Conservation (phyloP, 2,888 invertebrate species). For the Folsomia manolachei region DNA sequence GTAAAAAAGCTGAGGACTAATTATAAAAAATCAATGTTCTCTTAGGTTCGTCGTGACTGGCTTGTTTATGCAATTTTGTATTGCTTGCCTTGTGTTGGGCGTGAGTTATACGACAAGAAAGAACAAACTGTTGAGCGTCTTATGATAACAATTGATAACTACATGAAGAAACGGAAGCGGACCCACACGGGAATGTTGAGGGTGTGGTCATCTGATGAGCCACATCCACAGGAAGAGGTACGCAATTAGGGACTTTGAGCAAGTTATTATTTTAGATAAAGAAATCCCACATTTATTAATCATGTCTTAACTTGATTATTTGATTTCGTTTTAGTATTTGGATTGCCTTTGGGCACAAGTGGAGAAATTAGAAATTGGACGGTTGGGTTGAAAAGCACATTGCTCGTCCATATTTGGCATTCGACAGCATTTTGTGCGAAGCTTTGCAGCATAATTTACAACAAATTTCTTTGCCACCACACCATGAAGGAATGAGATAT, state of each 20-base stretch:
- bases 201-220: conserved; percentile 91
- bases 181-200: conserved; percentile 88
- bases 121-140: conserved; percentile 88
- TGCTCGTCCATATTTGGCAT: conserved; percentile 89
- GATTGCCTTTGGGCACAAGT: conserved; percentile 96
- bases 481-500: conserved; percentile 83
- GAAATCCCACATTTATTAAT: not conserved
- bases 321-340: conserved; percentile 66
- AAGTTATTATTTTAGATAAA: too few relatives aligned
- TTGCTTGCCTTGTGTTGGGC: conserved; percentile 91
- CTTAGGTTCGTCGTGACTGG: conserved; percentile 62
- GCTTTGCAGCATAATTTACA: conserved; percentile 94
- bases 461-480: conserved; percentile 84
- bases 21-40: not conserved
- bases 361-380: conserved; percentile 81
- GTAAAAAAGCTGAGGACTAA: not conserved
- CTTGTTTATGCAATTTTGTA: conserved; percentile 77
- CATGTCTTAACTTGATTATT: too few relatives aligned
- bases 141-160: conserved; percentile 84
- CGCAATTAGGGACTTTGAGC: too few relatives aligned
- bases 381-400: conserved; percentile 98
- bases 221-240: conserved; percentile 87
- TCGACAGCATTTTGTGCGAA: conserved; percentile 91
- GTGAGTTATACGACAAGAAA: conserved; percentile 93
- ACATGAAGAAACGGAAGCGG: conserved; percentile 86